These are phyloP conservation scores for Porites divaricata DNA, from an alignment of 92 coral and sea anemone species.

Conservation along the genomic window DNA sequence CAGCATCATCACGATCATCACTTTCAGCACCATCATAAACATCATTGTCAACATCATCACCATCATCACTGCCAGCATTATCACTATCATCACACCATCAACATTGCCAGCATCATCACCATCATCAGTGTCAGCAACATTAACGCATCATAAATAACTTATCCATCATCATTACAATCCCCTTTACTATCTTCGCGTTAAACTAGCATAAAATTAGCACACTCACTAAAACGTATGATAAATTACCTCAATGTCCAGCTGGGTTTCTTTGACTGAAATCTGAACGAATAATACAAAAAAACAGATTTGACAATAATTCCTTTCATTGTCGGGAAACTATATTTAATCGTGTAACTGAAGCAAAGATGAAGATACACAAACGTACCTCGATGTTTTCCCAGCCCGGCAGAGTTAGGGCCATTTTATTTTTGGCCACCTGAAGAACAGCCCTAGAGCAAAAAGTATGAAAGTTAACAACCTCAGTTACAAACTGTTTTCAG, in stretches of 20 bases:
- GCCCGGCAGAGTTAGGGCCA: slow-evolving; percentile 82
- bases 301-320: background rate
- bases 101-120: too few relatives aligned
- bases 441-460: slow-evolving; percentile 64
- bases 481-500: background rate
- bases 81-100: too few relatives aligned
- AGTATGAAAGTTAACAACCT: background rate
- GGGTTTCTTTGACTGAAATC: slow-evolving; percentile 26
- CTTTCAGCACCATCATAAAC: too few relatives aligned
- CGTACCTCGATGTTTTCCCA: slow-evolving; percentile 82
- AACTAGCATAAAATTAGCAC: background rate
- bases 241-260: slow-evolving; percentile 37
- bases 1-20: too few relatives aligned
- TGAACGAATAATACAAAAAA: background rate
- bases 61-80: too few relatives aligned
- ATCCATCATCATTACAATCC: too few relatives aligned
- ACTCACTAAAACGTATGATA: background rate
- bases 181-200: too few relatives aligned
- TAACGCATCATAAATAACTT: too few relatives aligned
- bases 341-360: too few relatives aligned
- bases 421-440: slow-evolving; percentile 74
- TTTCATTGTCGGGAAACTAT: background rate
- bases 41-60: too few relatives aligned
- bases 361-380: background rate
- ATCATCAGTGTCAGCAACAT: too few relatives aligned